Evolutionary conservation across 92 coral and sea anemone species (phyloP), one percentile per base, ranked within the genome.

Genomic region (Bergia sp.): DNA sequence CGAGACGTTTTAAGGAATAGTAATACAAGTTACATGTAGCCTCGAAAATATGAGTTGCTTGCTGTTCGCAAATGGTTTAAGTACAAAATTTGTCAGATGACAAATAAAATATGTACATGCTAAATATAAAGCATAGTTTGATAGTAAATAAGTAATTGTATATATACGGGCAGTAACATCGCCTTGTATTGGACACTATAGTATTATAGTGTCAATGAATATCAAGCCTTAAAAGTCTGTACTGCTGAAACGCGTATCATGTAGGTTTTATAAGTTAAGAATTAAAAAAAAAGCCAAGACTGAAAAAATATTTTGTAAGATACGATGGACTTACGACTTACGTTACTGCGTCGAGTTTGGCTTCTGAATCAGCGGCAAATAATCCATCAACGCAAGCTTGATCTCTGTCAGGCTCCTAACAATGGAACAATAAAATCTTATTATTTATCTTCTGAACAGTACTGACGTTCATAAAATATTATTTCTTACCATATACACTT

Each of bases 311-410:
- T 7, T 58, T 58, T 61, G 69, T 16, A 61, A 61, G 69, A 61
- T 61, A 8, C 8, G 53, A 47, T 4, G 53, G 53, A 4, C 53
- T 15, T n/a, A n/a, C 23, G 23, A 4, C 98, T 92, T 47, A 96
- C 99, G 96, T 94, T 64, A 96, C 98, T 3, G 99, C 99, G 37
- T 91, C 92, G 13, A 96, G 98, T 79, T 98, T 86, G 75, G 94
- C 91, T 61, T 94, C 96, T 41, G 80, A 90, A 65, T 96, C 95
- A 21, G 92, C 58, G 11, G 97, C 92, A 42, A 94, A 82, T 37
- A 96, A 85, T 37, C 87, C 93, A 43, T 94, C 98, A 40, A 96
- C 98, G 65, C 67, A 94, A 40, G 88, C 90, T 75, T 93, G 91
- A 81, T 92, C 99, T 38, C 93, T 90, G 61, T 94, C 96, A 85